Evolutionary conservation across 2,797 vertebrate species (phyloP).

Genomic region (Triplophysa yarkandensis): DNA sequence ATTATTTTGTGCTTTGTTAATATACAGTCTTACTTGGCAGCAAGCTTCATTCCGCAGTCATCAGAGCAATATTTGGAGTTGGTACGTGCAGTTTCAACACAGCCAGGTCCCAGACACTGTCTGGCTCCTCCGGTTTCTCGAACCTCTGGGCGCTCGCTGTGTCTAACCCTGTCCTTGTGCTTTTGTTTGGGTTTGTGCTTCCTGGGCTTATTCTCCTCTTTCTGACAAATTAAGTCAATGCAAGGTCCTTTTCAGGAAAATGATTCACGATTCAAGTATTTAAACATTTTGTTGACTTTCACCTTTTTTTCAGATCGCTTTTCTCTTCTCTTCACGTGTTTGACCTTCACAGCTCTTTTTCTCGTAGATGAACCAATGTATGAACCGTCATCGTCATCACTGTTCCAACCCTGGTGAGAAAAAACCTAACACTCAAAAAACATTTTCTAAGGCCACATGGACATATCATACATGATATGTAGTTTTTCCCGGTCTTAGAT

Average conservation of each 20-base stretch:
- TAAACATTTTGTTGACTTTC: neutral
- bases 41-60: conserved; percentile 90
- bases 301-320: conserved; percentile 91
- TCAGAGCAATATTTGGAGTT: conserved; percentile 90
- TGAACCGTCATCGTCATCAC: conserved; percentile 83
- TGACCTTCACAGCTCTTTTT: conserved; percentile 90
- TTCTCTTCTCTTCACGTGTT: conserved; percentile 88
- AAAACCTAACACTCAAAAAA: conserved; percentile 15
- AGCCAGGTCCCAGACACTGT: conserved; percentile 90
- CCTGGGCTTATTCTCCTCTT: conserved; percentile 78
- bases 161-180: conserved; percentile 83
- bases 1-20: neutral
- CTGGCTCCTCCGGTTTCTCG: conserved; percentile 72
- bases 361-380: conserved; percentile 78
- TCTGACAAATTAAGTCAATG: conserved; percentile 64
- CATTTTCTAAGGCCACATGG: neutral
- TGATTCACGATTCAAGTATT: neutral
- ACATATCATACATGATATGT: neutral
- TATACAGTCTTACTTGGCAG: conserved; percentile 79
- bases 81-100: conserved; percentile 76
- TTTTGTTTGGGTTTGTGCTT: conserved; percentile 87
- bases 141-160: conserved; percentile 76
- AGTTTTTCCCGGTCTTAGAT: too few species aligned
- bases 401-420: conserved; percentile 82
- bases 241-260: neutral